Conservation (phyloP, 1,140 invertebrate species). For the Microvelia longipes region DNA sequence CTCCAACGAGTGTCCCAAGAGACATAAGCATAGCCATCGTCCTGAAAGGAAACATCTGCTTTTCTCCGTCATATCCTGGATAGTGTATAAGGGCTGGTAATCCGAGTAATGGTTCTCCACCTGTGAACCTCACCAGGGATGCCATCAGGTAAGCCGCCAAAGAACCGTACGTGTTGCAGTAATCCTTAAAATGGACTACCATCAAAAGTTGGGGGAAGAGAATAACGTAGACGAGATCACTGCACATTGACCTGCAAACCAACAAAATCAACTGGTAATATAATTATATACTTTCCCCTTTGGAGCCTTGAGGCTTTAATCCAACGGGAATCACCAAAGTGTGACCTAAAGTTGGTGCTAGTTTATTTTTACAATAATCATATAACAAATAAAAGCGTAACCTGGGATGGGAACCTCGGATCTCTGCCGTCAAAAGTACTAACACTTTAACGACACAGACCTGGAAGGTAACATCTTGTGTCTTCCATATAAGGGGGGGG, state of each 20-base stretch:
- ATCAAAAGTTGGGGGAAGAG: constrained; percentile 94
- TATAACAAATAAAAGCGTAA: no score
- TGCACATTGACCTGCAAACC: constrained; percentile 69
- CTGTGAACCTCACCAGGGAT: constrained; percentile 66
- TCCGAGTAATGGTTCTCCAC: constrained; percentile 72
- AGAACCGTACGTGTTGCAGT: constrained; percentile 94
- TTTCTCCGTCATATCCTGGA: constrained; percentile 63
- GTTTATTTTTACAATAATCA: no score
- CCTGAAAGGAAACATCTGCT: constrained; percentile 74
- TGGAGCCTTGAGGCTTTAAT: no score
- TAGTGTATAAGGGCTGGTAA: constrained; percentile 72
- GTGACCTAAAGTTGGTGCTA: no score
- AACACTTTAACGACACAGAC: no score
- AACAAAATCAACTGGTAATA: constrained; percentile 7
- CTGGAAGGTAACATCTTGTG: no score
- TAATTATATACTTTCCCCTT: no score
- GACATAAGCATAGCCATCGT: constrained; percentile 80
- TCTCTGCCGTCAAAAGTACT: no score
- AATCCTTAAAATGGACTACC: constrained; percentile 86
- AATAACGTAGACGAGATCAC: constrained; percentile 94
- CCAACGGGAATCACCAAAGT: no score
- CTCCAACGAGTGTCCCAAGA: constrained; percentile 53
- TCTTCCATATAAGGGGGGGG: no score
- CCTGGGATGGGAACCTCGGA: no score
- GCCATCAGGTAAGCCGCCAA: constrained; percentile 78